Conservation (phyloP, 2,113 vertebrate species). For the Chionis minor region DNA sequence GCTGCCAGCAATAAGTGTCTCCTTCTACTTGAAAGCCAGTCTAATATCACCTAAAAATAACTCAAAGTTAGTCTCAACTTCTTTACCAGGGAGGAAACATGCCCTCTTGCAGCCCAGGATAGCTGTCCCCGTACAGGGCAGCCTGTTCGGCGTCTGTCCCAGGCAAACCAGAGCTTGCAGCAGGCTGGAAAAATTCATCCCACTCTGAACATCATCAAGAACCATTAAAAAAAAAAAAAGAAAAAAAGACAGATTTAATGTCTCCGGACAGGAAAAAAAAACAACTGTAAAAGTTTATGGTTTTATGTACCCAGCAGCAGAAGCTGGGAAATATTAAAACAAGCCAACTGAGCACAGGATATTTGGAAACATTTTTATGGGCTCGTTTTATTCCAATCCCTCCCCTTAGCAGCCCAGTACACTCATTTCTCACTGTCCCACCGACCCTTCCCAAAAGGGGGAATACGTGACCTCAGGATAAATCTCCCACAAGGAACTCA, state of each 20-base stretch:
- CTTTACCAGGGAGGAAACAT: not conserved
- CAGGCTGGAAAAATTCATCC: not conserved
- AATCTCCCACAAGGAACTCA: fast-evolving
- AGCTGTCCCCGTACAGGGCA: not conserved
- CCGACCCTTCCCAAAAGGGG: not conserved
- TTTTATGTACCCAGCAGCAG: not conserved
- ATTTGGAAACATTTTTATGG: not conserved
- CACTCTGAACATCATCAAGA: not conserved
- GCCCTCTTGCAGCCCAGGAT: not conserved
- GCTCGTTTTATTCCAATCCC: not conserved
- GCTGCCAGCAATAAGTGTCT: not conserved
- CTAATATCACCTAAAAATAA: not conserved
- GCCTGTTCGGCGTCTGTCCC: not conserved
- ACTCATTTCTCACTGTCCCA: not conserved
- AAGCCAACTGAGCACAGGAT: not conserved
- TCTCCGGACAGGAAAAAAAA: not conserved
- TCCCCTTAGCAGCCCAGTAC: not conserved
- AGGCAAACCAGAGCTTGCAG: not conserved
- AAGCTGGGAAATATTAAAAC: not conserved
- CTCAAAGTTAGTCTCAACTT: not conserved
- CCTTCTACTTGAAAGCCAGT: not conserved
- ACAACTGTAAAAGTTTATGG: not conserved
- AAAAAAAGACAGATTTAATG: not conserved
- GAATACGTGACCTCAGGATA: not conserved
- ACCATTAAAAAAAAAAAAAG: not conserved